These are phyloP conservation scores for Hydraecia micacea DNA, from an alignment of 2,888 invertebrate species.

Conservation along the genomic window DNA sequence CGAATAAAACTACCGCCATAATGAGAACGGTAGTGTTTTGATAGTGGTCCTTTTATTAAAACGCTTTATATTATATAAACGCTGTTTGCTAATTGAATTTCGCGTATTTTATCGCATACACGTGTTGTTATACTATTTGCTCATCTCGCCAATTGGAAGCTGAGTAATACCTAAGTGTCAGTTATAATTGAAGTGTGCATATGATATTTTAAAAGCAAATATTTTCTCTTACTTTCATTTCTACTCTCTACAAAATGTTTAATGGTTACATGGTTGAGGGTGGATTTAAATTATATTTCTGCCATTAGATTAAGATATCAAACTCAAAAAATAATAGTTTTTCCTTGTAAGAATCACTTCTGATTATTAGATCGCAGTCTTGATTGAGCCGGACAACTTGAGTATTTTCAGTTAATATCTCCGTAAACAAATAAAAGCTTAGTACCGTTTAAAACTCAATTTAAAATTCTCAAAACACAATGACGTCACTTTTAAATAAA, in stretches of 20 bases:
- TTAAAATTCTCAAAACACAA: constrained; percentile 12
- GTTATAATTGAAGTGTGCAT: background rate
- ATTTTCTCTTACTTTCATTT: background rate
- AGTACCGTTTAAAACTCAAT: constrained; percentile 13
- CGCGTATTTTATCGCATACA: constrained; percentile 1
- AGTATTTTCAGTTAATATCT: background rate
- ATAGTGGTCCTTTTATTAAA: constrained; percentile 32
- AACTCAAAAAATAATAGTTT: background rate
- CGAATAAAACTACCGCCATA: constrained; percentile 13
- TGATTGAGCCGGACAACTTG: background rate
- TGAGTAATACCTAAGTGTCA: background rate
- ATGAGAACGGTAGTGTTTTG: constrained; percentile 33
- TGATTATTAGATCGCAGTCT: background rate
- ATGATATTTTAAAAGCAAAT: background rate
- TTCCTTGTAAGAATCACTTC: background rate
- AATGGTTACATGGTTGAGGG: background rate
- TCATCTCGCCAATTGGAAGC: background rate
- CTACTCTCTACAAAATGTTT: background rate
- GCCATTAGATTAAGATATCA: too few relatives aligned
- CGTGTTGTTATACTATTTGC: background rate
- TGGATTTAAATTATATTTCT: background rate
- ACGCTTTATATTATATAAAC: constrained; percentile 22
- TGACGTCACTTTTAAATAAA: constrained; percentile 27
- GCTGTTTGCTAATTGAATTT: constrained; percentile 19
- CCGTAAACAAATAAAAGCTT: background rate